Conservation (phyloP, 92 coral and sea anemone species). For the Porites rus region DNA sequence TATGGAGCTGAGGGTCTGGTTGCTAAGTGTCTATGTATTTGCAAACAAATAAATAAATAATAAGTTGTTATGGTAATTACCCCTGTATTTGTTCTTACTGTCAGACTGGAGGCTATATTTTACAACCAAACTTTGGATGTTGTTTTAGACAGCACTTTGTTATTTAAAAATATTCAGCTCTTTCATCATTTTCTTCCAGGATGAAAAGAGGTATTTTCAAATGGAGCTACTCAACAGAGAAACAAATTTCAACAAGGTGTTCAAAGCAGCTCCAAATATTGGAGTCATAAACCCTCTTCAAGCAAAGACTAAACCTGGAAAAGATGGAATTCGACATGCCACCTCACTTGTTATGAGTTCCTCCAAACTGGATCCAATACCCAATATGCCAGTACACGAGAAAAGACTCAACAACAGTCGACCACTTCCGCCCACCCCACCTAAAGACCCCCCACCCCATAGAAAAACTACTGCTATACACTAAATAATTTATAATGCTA, state of each 20-base stretch:
- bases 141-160: not conserved
- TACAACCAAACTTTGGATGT: no score
- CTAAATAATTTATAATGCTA: not conserved
- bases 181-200: conserved; percentile 54
- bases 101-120: no score
- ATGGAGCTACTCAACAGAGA: conserved; percentile 96
- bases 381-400: conserved; percentile 92
- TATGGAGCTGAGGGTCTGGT: no score
- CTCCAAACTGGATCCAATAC: conserved; percentile 93
- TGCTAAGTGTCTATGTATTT: no score
- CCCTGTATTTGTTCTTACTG: no score
- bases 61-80: no score
- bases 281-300: conserved; percentile 96
- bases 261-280: conserved; percentile 89
- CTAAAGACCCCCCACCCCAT: conserved; percentile 77
- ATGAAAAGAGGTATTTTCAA: conserved; percentile 96
- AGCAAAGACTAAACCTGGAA: conserved; percentile 89
- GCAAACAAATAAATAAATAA: no score
- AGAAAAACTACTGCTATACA: conserved; percentile 77
- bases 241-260: conserved; percentile 97
- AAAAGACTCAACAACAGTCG: conserved; percentile 84
- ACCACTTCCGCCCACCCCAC: conserved; percentile 98
- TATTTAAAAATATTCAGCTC: not conserved
- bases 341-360: conserved; percentile 75
- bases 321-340: conserved; percentile 43